Base-by-base conservation (phyloP, 2,888 invertebrate genomes). In the Phoronis australis region DNA sequence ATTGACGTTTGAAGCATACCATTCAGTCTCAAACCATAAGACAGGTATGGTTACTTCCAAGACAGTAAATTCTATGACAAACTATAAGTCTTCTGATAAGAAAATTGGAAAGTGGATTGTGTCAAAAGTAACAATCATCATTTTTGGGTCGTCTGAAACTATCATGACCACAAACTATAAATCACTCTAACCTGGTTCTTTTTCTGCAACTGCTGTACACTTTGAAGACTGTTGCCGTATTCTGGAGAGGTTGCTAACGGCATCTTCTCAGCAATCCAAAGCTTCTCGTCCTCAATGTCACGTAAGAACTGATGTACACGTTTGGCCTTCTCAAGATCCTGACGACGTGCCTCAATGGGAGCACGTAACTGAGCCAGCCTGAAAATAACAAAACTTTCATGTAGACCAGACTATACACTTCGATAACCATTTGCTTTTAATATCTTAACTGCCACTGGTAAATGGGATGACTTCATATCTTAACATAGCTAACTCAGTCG, bases 201-300 rank as follows among this genome's bases (percentile, higher is more conserved):
- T 83, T 99, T 97, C 79, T 95, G 94, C 54, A 99, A 80, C 82
- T 93, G 91, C 72, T 97, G 93, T 1, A 97, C 97, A 78, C 94
- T 94, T 81, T 96, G 95, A 35, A 99, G 81, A n/a, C 93, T 92
- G 78, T 92, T 95, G 47, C 99, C 99, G 71, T 88, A 92, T 65
- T 96, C 93, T 0, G 84, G 84, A 59, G 90, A 91, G 45, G 85
- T 87, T 1, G 96, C 96, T 59, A 90, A 84, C 1, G 94, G 94
- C 86, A 96, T 87, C 78, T 96, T 95, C 77, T 99, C 99, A 47
- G 87, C 86, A 47, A 99, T 90, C 99, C 99, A 99, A 23, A 97
- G 79, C 65, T 96, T 90, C 78, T 99, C 99, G 75, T 99, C 99
- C 75, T 97, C 99, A 50, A 99, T 87, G 74, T 99, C 99, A 57